Evolutionary conservation across 2,797 vertebrate species (phyloP).

Genomic region (Parauchenoglanis punctatus): DNA sequence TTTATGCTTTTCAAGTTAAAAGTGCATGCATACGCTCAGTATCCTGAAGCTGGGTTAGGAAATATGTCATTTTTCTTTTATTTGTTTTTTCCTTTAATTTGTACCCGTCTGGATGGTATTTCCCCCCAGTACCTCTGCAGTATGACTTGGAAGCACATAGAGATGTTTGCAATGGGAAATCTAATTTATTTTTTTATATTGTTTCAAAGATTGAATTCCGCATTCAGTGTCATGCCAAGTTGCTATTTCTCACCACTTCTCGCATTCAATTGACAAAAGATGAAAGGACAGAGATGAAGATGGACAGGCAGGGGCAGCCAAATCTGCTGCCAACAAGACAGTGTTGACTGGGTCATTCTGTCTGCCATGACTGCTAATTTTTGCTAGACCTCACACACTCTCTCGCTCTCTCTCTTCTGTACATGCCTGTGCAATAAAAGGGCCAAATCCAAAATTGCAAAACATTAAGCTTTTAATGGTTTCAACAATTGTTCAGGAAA

Average conservation of each 20-base stretch:
- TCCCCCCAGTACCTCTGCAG: background rate
- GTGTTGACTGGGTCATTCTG: background rate
- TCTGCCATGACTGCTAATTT: background rate
- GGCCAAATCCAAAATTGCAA: too few species aligned
- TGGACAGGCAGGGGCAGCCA: background rate
- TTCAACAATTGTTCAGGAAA: too few species aligned
- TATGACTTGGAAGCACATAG: background rate
- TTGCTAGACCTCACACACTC: background rate
- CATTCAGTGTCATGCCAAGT: background rate
- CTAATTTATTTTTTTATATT: slow-evolving; percentile 5
- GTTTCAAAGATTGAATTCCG: slow-evolving; percentile 11
- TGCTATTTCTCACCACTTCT: background rate
- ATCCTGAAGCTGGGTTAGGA: background rate
- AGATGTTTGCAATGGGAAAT: slow-evolving; percentile 17
- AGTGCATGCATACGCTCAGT: background rate
- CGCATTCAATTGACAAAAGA: background rate
- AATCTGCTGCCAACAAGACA: background rate
- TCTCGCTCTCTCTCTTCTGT: too few species aligned
- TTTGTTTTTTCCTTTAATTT: background rate
- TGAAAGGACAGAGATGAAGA: slow-evolving; percentile 6
- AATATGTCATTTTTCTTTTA: background rate
- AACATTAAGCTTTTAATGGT: too few species aligned
- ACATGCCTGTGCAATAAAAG: too few species aligned
- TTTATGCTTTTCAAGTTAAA: background rate
- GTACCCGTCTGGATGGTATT: background rate